These are phyloP conservation scores for Spilarctia lutea DNA, from an alignment of 2,888 invertebrate genomes.

Conservation along the genomic window DNA sequence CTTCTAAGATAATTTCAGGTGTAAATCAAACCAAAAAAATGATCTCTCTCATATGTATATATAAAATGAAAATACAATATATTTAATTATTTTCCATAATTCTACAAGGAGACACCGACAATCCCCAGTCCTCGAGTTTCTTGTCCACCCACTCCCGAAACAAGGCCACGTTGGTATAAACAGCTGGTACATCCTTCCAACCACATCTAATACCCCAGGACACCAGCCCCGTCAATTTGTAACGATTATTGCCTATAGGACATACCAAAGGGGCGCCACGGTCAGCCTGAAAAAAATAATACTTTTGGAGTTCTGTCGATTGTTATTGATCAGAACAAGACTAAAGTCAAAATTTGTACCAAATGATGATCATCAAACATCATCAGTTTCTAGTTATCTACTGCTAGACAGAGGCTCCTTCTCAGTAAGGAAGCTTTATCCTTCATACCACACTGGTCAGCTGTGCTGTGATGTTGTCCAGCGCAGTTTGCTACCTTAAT, in stretches of 20 bases:
- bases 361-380: no score
- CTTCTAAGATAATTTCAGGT: background rate
- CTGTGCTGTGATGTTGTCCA: no score
- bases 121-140: constrained; percentile 74
- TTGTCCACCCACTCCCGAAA: constrained; percentile 91
- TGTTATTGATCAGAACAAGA: no score
- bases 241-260: constrained; percentile 85
- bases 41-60: background rate
- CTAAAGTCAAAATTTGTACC: background rate
- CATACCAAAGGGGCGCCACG: constrained; percentile 93
- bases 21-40: background rate
- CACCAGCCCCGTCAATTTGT: constrained; percentile 92
- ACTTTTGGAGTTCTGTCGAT: background rate
- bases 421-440: no score
- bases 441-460: no score
- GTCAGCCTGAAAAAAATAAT: constrained; percentile 88
- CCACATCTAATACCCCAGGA: constrained; percentile 97
- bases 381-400: no score
- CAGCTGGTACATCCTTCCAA: constrained; percentile 89
- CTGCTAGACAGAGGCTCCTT: no score
- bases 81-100: no score
- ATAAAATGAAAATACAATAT: no score
- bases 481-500: no score
- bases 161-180: constrained; percentile 90
- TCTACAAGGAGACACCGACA: no score